These are phyloP conservation scores for Eilema sororculum DNA, from an alignment of 2,888 invertebrate genomes.

Conservation along the genomic window DNA sequence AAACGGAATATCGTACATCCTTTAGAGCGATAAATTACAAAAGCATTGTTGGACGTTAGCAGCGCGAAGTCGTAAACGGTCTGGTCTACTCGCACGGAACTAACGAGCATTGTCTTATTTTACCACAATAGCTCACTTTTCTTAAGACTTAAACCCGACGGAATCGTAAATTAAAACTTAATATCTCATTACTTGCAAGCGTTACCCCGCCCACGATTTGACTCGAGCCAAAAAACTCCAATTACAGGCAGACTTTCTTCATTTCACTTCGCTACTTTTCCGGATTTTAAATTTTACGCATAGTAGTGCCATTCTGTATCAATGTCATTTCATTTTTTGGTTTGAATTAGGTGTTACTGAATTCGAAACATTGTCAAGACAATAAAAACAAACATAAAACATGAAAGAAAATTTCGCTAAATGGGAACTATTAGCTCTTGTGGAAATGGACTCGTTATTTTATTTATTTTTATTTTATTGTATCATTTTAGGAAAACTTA, in stretches of 20 bases:
- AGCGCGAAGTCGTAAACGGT: constrained; percentile 68
- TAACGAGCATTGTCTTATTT: constrained; percentile 84
- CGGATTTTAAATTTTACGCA: constrained; percentile 25
- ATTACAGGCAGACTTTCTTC: constrained; percentile 56
- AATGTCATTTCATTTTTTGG: constrained; percentile 17
- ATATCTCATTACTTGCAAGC: constrained; percentile 85
- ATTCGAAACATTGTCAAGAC: neutral
- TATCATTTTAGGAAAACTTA: no score
- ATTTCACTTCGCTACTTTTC: constrained; percentile 40
- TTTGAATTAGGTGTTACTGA: neutral
- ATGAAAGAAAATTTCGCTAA: no score
- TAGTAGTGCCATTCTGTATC: constrained; percentile 25
- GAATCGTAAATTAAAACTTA: constrained; percentile 84
- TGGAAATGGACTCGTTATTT: neutral
- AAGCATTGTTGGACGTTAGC: constrained; percentile 75
- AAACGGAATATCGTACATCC: constrained; percentile 69
- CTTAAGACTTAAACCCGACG: constrained; percentile 80
- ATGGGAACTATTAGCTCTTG: no score
- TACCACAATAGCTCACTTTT: constrained; percentile 84
- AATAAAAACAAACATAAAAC: no score
- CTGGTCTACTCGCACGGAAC: constrained; percentile 77
- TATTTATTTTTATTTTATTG: no score
- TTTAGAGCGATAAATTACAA: constrained; percentile 76
- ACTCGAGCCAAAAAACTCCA: constrained; percentile 72
- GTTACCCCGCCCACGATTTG: constrained; percentile 66